Evolutionary conservation across 2,888 invertebrate genomes (phyloP).

Genomic region (Oscheius sp.): DNA sequence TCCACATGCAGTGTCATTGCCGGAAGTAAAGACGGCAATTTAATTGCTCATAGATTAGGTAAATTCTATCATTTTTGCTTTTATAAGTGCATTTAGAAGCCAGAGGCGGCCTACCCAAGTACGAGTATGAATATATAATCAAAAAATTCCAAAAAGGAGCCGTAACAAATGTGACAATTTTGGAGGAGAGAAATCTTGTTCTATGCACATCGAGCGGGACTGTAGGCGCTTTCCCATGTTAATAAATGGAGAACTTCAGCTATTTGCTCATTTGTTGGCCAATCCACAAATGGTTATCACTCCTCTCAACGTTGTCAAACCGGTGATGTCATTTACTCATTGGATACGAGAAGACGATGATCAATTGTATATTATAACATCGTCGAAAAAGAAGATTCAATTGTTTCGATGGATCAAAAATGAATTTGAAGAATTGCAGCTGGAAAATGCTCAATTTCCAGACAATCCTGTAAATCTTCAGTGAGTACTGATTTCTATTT

Average conservation of each 20-base stretch:
- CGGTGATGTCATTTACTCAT: conserved; percentile 44
- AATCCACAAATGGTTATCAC: conserved; percentile 44
- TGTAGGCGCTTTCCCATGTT: conserved; percentile 31
- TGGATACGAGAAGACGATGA: conserved; percentile 31
- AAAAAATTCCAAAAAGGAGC: conserved; percentile 60
- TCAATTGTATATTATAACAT: conserved; percentile 57
- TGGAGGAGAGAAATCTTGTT: conserved; percentile 61
- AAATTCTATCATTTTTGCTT: background rate
- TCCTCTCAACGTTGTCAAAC: conserved; percentile 47
- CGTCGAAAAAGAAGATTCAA: conserved; percentile 57
- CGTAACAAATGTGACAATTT: conserved; percentile 59
- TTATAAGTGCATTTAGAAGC: background rate
- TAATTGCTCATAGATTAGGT: conserved; percentile 41
- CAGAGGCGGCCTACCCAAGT: conserved; percentile 41
- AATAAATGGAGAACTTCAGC: conserved; percentile 30
- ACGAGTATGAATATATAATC: conserved; percentile 43
- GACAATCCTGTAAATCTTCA: conserved; percentile 44
- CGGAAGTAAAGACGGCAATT: conserved; percentile 52
- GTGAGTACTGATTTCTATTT: conserved; percentile 30
- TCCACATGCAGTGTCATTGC: conserved; percentile 49
- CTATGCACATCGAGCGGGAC: conserved; percentile 63
- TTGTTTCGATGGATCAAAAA: conserved; percentile 73
- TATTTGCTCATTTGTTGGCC: conserved; percentile 45
- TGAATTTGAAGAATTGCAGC: conserved; percentile 70
- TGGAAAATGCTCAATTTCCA: conserved; percentile 43